Evolutionary conservation across 1,140 invertebrate species (phyloP).

Genomic region (Paramacrobiotus metropolitanus): DNA sequence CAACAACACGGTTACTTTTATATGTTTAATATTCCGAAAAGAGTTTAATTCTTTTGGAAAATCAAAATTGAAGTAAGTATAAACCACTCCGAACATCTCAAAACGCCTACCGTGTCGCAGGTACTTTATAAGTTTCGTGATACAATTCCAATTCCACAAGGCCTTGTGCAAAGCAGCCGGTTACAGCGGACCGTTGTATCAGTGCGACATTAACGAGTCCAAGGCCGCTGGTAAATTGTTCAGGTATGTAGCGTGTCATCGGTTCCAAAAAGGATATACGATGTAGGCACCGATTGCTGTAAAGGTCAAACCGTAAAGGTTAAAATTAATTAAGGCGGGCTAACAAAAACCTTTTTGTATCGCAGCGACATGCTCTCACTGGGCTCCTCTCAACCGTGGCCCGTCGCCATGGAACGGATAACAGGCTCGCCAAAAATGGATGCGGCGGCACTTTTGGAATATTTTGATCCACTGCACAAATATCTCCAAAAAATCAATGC

Average conservation of each 20-base stretch:
- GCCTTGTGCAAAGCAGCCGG: constrained; percentile 51
- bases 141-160: constrained; percentile 76
- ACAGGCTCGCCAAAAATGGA: constrained; percentile 15
- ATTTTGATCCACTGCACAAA: constrained; percentile 18
- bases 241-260: no score
- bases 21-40: no score
- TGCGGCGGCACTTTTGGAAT: constrained; percentile 15
- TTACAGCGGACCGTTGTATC: constrained; percentile 49
- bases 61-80: no score
- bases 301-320: no score
- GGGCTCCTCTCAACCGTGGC: constrained; percentile 18
- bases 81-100: no score
- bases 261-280: neutral
- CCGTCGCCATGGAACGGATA: constrained; percentile 15
- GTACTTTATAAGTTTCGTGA: constrained; percentile 62
- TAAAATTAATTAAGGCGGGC: no score
- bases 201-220: constrained; percentile 48
- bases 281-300: no score
- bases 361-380: constrained; percentile 16
- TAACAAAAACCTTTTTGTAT: no score
- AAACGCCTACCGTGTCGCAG: no score
- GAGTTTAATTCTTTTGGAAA: no score
- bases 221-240: constrained; percentile 20
- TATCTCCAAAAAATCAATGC: constrained; percentile 18
- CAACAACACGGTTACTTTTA: no score